Evolutionary conservation across 2,797 vertebrate genomes (phyloP), one percentile per base, ranked within the genome.

Genomic region (Sebastes iracundus): DNA sequence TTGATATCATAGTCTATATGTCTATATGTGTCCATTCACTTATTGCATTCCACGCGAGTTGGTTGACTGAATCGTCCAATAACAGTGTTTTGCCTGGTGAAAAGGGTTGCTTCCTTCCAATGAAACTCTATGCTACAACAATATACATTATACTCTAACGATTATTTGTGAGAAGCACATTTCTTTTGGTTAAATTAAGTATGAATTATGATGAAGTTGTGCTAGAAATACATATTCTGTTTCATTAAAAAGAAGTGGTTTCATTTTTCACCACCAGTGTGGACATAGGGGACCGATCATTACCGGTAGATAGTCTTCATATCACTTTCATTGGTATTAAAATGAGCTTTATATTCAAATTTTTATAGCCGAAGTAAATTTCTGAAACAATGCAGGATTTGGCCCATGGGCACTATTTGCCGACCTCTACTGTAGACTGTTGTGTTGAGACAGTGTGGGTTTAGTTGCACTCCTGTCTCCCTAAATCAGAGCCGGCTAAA

Each of bases 401-500:
- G 46, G 9, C 72, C 49, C 64, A 23, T 10, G 72, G 67, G 67
- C 55, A 20, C 25, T 12, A 46, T 72, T 77, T 70, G 6, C 35
- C 8, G 2, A 63, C 61, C 7, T 60, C 30, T 7, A 0, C 23
- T 30, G 62, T 38, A 35, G 53, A 53, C 16, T 38, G 67, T 16
- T 74, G 27, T 72, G 18, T 59, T 64, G 30, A 64, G 38, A 42
- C 18, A 5, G 3, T 81, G 23, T 81, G 22, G 69, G 72, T 86
- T 87, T 61, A 72, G 60, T 30, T 75, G 52, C 59, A 28, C 69
- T 46, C 23, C 28, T 38, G 71, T 69, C 71, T 58, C 67, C 28
- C 73, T 83, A 69, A 90, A 87, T 89, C 82, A 85, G 79, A 71
- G 79, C 70, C 64, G 59, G 82, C 74, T 83, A 82, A 89, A 87